These are phyloP conservation scores for Tachystola acroxantha DNA, from an alignment of 2,888 invertebrate genomes.

Conservation along the genomic window DNA sequence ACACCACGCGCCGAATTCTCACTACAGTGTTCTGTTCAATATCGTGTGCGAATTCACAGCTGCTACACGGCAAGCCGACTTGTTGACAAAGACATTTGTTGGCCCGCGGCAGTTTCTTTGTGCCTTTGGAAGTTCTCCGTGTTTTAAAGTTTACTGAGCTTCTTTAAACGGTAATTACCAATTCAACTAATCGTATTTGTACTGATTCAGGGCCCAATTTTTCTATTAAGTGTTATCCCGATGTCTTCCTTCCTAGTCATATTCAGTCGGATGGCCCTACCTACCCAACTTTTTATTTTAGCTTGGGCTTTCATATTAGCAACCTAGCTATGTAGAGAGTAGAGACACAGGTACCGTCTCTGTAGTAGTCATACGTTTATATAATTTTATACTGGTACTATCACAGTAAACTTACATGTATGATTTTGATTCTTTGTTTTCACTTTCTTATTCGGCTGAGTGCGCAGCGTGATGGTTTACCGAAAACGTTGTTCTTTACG, in stretches of 20 bases:
- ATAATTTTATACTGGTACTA: no score
- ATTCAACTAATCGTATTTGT: no score
- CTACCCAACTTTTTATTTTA: no score
- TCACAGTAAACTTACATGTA: not conserved
- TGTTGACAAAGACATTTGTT: constrained; percentile 24
- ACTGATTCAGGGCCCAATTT: no score
- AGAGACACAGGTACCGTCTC: no score
- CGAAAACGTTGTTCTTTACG: constrained; percentile 1
- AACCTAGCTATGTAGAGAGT: no score
- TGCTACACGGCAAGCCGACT: constrained; percentile 22
- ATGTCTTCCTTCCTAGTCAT: no score
- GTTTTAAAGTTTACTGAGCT: constrained; percentile 6
- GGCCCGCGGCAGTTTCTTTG: constrained; percentile 12
- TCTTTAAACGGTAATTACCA: constrained; percentile 6
- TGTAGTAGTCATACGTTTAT: no score
- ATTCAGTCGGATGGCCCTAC: no score
- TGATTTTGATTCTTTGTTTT: constrained; percentile 15
- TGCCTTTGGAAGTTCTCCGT: constrained; percentile 23
- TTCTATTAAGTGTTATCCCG: no score
- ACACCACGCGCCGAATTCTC: constrained; percentile 40
- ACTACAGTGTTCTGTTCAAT: constrained; percentile 25
- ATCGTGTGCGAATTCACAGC: constrained; percentile 31
- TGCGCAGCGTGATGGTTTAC: constrained; percentile 10
- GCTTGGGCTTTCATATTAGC: no score
- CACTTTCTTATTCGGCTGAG: constrained; percentile 21